Evolutionary conservation across 1,140 invertebrate species (phyloP).

Genomic region (Ceratosolen solmsi): DNA sequence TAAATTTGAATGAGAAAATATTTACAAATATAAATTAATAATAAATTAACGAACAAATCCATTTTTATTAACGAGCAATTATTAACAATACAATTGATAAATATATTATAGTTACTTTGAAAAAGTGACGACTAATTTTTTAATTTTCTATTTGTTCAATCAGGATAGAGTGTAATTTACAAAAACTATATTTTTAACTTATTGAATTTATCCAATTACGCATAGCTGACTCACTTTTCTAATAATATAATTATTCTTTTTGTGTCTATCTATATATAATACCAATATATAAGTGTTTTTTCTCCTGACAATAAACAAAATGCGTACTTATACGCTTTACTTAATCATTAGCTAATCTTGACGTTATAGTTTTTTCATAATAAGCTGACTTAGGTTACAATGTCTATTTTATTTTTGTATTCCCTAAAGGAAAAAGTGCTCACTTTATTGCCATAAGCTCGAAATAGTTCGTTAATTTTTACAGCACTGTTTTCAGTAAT

Average conservation of each 20-base stretch:
- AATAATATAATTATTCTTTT: not conserved
- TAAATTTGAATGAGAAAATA: constrained; percentile 15
- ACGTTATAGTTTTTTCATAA: not conserved
- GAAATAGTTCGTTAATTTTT: no score
- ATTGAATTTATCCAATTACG: not conserved
- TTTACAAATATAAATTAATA: constrained; percentile 20
- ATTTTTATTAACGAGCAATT: no score
- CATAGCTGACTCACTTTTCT: not conserved
- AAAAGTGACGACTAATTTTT: not conserved
- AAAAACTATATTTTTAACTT: not conserved
- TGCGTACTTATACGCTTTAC: no score
- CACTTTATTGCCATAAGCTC: no score
- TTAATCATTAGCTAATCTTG: no score
- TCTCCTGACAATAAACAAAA: no score
- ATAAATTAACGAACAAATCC: not conserved
- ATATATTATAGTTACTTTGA: not conserved
- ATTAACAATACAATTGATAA: not conserved
- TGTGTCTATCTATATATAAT: not conserved
- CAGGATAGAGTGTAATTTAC: not conserved
- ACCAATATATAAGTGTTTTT: not conserved
- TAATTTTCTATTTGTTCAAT: not conserved
- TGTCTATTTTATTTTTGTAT: not conserved
- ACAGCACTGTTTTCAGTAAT: no score
- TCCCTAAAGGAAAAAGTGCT: not conserved
- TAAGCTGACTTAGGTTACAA: not conserved